Base-by-base conservation (phyloP, 2,888 invertebrate genomes). In the Sesamia inferens region DNA sequence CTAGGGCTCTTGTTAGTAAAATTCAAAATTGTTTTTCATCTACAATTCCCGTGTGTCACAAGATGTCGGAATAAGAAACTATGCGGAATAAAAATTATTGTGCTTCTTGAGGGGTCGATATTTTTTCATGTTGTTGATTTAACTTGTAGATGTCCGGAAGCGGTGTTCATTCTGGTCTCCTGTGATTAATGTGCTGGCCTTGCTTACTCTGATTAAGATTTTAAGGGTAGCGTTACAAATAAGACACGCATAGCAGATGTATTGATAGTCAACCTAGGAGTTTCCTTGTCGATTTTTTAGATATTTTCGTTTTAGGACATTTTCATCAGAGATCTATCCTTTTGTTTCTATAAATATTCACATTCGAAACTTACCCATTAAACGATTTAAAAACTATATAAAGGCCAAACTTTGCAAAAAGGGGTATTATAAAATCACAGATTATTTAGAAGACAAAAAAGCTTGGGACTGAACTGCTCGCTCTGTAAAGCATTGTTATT, bases 61-160 rank as follows among this genome's bases (percentile, higher is more conserved):
- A 59, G 67, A 67, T n/a, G 47, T 70, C 42, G 16, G 68, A 81
- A 78, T 64, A 74, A 82, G 78, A 86, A 85, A 88, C 79, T 87
- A 90, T 88, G 85, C 83, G 78, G 87, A 89, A 87, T 88, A 89
- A 88, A 91, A 90, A 90, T 90, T 85, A 89, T 88, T 85, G 85
- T 84, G 85, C 89, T 89, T 87, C 89, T 88, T 88, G 73, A 89
- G 84, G 85, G 90, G 87, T 88, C 85, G 83, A 84, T 87, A 83
- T 87, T 88, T 90, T 90, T 89, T 89, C 71, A 77, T 76, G 73
- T 81, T 78, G 87, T 88, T 87, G 87, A 84, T 88, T 87, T 85
- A 86, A 85, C 87, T 87, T 85, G 86, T 87, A 82, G 79, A 83
- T 87, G 88, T 89, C 91, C 90, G 90, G 89, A 90, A 88, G 89